Percentiles rank a stretch among this genome's conserved stretches.
Evolutionary conservation across 2,113 vertebrate genomes (phyloP).

Genomic region (Oplegnathus fasciatus): DNA sequence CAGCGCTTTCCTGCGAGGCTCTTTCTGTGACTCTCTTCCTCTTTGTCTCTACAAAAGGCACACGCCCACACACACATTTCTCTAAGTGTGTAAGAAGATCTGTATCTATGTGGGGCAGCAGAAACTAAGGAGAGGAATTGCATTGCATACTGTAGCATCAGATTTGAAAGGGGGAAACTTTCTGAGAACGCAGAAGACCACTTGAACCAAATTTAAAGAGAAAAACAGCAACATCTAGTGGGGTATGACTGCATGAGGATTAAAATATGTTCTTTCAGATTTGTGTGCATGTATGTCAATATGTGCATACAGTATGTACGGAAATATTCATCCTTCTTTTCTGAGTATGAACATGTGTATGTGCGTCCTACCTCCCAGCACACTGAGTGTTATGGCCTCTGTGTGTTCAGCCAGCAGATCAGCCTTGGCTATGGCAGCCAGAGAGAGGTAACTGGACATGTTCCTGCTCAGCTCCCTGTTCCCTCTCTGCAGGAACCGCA

Average conservation of each 20-base stretch:
- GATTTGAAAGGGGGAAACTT: not conserved
- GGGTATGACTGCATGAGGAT: not conserved
- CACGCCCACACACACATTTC: not conserved
- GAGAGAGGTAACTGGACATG: conserved; percentile 95
- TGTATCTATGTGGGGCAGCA: conserved; percentile 3
- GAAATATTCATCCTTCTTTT: too few relatives aligned
- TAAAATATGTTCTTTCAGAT: not conserved
- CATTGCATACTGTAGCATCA: not conserved
- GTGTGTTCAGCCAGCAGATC: conserved; percentile 94
- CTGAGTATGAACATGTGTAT: not conserved
- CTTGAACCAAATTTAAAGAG: not conserved
- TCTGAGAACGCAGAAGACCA: not conserved
- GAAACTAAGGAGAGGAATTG: not conserved
- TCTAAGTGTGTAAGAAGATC: conserved; percentile 1
- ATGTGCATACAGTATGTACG: too few relatives aligned
- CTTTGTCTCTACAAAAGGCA: conserved; percentile 1
- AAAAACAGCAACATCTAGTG: not conserved
- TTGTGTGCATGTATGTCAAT: not conserved
- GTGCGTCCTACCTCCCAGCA: conserved; percentile 90
- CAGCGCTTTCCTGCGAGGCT: conserved; percentile 21
- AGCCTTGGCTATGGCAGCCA: conserved; percentile 91
- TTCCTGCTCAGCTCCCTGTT: conserved; percentile 93
- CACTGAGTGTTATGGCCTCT: conserved; percentile 88
- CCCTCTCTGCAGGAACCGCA: conserved; percentile 92
- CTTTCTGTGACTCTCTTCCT: not conserved